A percentile compares a stretch with the other conserved stretches of the same genome.
These are phyloP conservation scores for Callyntrura sp. DNA, from an alignment of 2,888 invertebrate species.

Conservation along the genomic window DNA sequence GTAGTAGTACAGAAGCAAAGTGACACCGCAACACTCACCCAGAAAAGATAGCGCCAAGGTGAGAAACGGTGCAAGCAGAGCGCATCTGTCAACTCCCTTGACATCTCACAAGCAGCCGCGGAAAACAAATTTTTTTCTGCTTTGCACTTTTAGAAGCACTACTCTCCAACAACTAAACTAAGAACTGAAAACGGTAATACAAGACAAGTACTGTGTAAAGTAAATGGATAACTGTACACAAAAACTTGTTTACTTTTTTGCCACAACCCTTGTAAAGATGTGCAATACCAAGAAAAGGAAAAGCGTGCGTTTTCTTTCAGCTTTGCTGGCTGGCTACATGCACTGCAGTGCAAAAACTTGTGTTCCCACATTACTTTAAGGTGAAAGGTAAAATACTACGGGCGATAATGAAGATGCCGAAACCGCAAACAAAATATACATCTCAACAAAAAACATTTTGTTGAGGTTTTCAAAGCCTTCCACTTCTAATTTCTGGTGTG, in stretches of 20 bases:
- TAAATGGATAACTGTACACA: too few species aligned
- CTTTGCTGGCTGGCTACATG: too few species aligned
- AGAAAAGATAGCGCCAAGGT: constrained; percentile 18
- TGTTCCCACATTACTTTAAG: too few species aligned
- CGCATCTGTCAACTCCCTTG: constrained; percentile 53
- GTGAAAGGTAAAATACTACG: constrained; percentile 48
- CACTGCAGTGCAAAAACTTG: too few species aligned
- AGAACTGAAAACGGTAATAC: too few species aligned
- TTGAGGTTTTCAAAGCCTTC: background rate
- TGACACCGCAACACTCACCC: too few species aligned
- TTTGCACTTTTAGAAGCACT: background rate
- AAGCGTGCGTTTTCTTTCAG: too few species aligned
- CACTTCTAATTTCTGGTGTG: background rate
- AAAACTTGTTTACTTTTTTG: too few species aligned
- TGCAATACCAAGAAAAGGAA: too few species aligned
- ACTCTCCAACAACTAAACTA: background rate
- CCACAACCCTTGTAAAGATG: too few species aligned
- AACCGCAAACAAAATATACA: constrained; percentile 23
- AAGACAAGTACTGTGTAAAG: too few species aligned
- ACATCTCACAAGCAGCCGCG: constrained; percentile 28
- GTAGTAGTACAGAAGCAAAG: too few species aligned
- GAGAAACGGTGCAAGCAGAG: constrained; percentile 10
- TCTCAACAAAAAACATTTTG: background rate
- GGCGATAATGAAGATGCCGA: constrained; percentile 53
- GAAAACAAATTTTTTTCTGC: constrained; percentile 29